Base-by-base conservation (phyloP, 2,797 vertebrate genomes). In the Monodelphis domestica region DNA sequence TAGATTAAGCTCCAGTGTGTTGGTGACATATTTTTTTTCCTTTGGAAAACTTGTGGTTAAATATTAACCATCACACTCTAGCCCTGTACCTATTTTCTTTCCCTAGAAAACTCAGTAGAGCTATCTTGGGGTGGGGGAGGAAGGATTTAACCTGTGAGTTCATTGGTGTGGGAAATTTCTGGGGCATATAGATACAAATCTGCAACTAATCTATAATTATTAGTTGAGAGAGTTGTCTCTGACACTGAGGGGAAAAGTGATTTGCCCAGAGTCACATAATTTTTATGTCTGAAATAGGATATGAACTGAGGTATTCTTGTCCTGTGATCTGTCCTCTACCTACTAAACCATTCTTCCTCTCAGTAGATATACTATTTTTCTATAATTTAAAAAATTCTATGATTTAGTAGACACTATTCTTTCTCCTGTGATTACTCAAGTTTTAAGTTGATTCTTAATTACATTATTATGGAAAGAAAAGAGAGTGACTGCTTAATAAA, bases 361-460 rank as follows among this genome's bases (percentile, higher is more conserved):
- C 38, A 84, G 38, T 11, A 45, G 70, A 26, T 84, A 50, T 50
- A 10, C 21, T 45, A 45, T 45, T 84, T 84, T 28, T 84, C 2
- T 84, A 45, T 1, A 26, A 84, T 50, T 84, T 45, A 78, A n/a
- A n/a, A n/a, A n/a, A n/a, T n/a, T n/a, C n/a, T n/a, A n/a, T n/a
- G n/a, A 78, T 45, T 78, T 45, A 84, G 38, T 84, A 38, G 70
- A 84, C 70, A 84, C 24, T 84, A 78, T 24, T 45, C 24, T 50
- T 50, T 84, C 38, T 84, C 38, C 70, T 84, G 38, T 45, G 38
- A 84, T 84, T 84, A 84, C 84, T 84, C 38, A 26, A 38, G 38
- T 84, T 84, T n/a, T 84, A 84, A 84, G 38, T 84, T 84, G 70
- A 84, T 84, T 45, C 70, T 84, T 84, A 84, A 84, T 84, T 84